A percentile compares a stretch with the other conserved stretches of the same genome.
These are phyloP conservation scores for Callimorpha dominula DNA, from an alignment of 2,888 invertebrate species.

Conservation along the genomic window DNA sequence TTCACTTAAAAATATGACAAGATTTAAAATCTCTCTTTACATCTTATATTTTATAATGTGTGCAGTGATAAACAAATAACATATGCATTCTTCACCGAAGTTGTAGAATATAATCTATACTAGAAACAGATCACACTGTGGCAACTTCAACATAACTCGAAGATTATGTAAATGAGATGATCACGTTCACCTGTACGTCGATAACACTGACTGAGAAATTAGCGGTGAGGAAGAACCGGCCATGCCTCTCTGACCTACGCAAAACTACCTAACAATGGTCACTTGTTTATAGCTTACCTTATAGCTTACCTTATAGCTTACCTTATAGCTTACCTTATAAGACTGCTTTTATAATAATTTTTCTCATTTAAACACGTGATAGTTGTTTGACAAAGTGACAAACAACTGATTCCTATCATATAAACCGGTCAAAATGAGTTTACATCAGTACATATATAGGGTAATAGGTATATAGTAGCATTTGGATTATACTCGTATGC, in stretches of 20 bases:
- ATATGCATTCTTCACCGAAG: not conserved
- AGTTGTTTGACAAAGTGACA: not conserved
- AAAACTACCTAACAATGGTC: not conserved
- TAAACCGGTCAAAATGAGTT: not conserved
- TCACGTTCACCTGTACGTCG: constrained; percentile 7
- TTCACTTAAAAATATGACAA: too few relatives aligned
- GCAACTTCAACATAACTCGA: constrained; percentile 1
- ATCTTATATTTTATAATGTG: not conserved
- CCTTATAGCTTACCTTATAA: not conserved
- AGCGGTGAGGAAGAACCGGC: not conserved
- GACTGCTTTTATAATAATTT: not conserved
- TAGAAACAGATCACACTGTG: constrained; percentile 5
- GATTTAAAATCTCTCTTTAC: not conserved
- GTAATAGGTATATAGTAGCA: not conserved
- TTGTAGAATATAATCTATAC: not conserved
- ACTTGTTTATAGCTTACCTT: not conserved
- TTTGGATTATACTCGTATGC: not conserved
- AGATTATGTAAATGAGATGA: constrained; percentile 19
- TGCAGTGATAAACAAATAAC: not conserved
- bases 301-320: too few relatives aligned
- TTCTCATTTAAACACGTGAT: not conserved
- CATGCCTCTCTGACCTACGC: constrained; percentile 1
- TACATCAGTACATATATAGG: too few relatives aligned
- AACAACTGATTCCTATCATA: not conserved
- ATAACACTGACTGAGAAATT: constrained; percentile 13